phyloP scores from a whole-genome alignment of 2,888 invertebrate genomes.

The Venustoraphidia nigricollis region DNA sequence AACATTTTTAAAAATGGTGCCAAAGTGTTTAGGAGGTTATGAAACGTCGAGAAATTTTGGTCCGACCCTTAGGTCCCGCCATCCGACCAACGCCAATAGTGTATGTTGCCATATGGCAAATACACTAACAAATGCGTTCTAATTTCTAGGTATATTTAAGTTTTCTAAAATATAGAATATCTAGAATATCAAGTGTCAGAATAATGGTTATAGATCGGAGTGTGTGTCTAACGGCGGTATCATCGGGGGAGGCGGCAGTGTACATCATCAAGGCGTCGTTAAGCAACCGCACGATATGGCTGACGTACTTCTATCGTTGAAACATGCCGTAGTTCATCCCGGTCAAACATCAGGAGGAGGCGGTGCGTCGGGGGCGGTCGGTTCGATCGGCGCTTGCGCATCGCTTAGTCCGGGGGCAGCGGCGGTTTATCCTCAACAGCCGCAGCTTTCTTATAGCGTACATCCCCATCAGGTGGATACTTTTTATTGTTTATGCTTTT shows the following conservation, averaged over 20 bases:
- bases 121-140: no score
- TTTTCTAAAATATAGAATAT: no score
- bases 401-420: conserved; percentile 13
- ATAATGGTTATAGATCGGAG: not conserved
- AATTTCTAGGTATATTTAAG: no score
- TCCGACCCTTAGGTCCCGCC: no score
- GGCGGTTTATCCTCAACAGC: conserved; percentile 20
- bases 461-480: conserved; percentile 27
- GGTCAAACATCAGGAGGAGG: conserved; percentile 29
- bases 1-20: no score
- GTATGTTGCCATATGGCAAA: no score
- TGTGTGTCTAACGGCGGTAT: not conserved
- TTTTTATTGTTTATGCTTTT: not conserved
- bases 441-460: conserved; percentile 34
- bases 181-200: no score
- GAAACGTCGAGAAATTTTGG: no score
- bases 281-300: conserved; percentile 59
- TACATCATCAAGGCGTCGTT: conserved; percentile 23
- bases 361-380: conserved; percentile 6
- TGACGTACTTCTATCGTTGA: conserved; percentile 75
- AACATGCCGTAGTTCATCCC: conserved; percentile 77
- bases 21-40: no score
- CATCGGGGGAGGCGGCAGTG: not conserved
- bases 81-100: no score
- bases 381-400: conserved; percentile 15